Conservation (phyloP, 2,888 invertebrate species). For the Diaperis boleti region DNA sequence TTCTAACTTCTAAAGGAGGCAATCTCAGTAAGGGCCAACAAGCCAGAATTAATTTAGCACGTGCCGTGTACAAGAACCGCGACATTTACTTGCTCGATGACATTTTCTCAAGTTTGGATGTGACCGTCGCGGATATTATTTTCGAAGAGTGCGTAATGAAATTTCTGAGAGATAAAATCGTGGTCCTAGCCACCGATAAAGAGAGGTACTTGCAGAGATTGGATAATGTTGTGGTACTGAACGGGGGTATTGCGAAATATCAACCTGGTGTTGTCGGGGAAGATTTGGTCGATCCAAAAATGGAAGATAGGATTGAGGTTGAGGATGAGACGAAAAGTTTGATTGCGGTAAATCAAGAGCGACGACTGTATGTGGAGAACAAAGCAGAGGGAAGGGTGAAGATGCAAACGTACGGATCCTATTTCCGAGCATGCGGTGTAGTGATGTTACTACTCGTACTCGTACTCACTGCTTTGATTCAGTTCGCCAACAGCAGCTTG, state of each 20-base stretch:
- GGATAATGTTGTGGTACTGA: not conserved
- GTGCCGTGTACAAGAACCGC: not conserved
- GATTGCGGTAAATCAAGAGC: too few relatives aligned
- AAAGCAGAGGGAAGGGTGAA: too few relatives aligned
- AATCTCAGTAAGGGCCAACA: not conserved
- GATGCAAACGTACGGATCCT: not conserved
- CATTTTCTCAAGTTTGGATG: not conserved
- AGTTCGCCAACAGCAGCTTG: not conserved
- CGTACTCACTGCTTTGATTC: too few relatives aligned
- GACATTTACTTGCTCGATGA: slow-evolving; percentile 1
- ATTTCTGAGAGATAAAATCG: not conserved
- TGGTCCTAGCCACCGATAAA: not conserved
- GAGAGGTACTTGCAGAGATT: too few relatives aligned
- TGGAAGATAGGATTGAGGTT: too few relatives aligned
- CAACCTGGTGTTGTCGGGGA: too few relatives aligned
- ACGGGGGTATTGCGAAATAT: too few relatives aligned
- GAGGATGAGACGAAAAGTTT: too few relatives aligned
- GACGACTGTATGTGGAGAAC: too few relatives aligned
- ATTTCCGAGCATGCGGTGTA: not conserved
- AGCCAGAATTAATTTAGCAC: not conserved
- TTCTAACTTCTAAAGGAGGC: not conserved
- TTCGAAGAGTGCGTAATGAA: slow-evolving; percentile 72
- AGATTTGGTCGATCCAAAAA: too few relatives aligned
- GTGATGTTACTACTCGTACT: not conserved
- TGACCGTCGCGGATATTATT: slow-evolving; percentile 53